A percentile compares a stretch with the other conserved stretches of the same genome.
phyloP scores from a whole-genome alignment of 2,113 vertebrate species.

The Marmota flaviventris region DNA sequence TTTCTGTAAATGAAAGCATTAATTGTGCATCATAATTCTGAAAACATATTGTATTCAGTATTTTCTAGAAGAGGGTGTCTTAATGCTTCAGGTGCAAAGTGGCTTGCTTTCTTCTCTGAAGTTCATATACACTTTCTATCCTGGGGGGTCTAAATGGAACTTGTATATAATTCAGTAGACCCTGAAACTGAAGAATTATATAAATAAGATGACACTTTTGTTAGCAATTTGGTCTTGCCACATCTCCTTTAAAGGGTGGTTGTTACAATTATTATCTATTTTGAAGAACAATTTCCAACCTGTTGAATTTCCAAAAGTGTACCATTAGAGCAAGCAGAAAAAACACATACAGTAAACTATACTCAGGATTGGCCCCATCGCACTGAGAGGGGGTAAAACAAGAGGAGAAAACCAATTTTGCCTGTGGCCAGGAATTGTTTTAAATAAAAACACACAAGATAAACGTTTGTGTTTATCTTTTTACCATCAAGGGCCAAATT shows the following conservation, averaged over 20 bases:
- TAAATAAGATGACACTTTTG: background rate
- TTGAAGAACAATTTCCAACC: background rate
- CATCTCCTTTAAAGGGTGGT: background rate
- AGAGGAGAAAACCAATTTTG: background rate
- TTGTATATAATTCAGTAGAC: background rate
- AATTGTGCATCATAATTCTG: background rate
- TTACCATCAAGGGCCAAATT: background rate
- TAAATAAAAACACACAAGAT: background rate
- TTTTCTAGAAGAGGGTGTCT: background rate
- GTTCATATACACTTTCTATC: background rate
- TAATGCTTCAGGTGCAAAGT: background rate
- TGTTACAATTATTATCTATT: background rate
- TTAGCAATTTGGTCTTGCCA: background rate
- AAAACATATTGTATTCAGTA: background rate
- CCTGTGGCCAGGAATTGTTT: background rate
- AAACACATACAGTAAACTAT: background rate
- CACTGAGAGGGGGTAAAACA: background rate
- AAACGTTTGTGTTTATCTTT: background rate
- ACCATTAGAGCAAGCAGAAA: background rate
- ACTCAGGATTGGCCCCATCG: background rate
- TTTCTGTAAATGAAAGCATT: background rate
- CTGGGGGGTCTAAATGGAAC: background rate
- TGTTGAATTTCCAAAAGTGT: slow-evolving; percentile 43
- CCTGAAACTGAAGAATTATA: background rate
- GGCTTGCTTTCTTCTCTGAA: background rate